A percentile compares a stretch with the other conserved stretches of the same genome.
phyloP scores from a whole-genome alignment of 2,888 invertebrate genomes.

The Anodontia alba region DNA sequence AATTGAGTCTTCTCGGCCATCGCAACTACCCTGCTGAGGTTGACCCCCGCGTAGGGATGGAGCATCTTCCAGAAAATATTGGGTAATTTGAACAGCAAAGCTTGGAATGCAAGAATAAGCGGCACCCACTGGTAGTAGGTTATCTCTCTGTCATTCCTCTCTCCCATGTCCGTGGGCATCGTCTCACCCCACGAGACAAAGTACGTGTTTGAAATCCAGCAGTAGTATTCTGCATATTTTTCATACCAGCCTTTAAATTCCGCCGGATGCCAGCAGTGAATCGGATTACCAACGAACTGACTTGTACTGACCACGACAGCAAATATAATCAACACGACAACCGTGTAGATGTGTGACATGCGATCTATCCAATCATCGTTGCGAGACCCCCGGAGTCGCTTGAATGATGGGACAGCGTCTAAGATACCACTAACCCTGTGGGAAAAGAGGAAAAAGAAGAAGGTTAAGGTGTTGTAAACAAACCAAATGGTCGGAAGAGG shows the following conservation, averaged over 20 bases:
- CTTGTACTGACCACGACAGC: conserved; percentile 77
- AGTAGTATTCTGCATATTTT: conserved; percentile 73
- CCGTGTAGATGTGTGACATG: conserved; percentile 75
- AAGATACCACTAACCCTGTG: conserved; percentile 71
- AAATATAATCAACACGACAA: conserved; percentile 74
- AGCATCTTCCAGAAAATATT: conserved; percentile 73
- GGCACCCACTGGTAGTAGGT: conserved; percentile 79
- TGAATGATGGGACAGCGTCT: conserved; percentile 71
- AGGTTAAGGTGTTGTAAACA: conserved; percentile 47
- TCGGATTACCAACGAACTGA: conserved; percentile 76
- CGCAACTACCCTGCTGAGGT: conserved; percentile 75
- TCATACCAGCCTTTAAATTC: conserved; percentile 73
- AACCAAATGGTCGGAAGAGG: conserved; percentile 3
- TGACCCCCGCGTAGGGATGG: conserved; percentile 70
- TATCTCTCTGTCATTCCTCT: conserved; percentile 69
- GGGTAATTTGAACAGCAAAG: conserved; percentile 74
- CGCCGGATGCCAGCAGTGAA: conserved; percentile 78
- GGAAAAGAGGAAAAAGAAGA: conserved; percentile 41
- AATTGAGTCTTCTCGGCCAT: conserved; percentile 77
- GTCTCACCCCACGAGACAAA: conserved; percentile 70
- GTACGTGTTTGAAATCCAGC: conserved; percentile 78
- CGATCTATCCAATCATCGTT: conserved; percentile 81
- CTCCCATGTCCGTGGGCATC: conserved; percentile 64
- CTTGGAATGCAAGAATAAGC: conserved; percentile 73
- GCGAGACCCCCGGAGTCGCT: conserved; percentile 70